Percentiles rank a stretch among this genome's conserved stretches.
phyloP scores from a whole-genome alignment of 23 tunicate genomes.

The Botrylloides violaceus region DNA sequence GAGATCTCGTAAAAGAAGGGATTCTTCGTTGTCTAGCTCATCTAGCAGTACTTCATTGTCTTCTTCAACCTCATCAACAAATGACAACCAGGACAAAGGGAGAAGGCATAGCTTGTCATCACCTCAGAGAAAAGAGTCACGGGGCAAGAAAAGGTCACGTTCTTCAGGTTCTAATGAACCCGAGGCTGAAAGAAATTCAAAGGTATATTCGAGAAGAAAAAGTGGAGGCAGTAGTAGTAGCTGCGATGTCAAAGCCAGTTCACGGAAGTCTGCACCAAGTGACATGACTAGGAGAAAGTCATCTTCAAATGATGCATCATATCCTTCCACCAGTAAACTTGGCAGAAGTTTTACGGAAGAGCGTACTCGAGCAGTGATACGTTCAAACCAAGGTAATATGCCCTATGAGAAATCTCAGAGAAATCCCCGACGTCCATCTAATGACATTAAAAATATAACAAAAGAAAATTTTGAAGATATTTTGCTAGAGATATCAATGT shows the following conservation, averaged over 20 bases:
- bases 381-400: background rate
- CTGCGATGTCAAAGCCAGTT: background rate
- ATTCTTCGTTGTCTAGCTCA: background rate
- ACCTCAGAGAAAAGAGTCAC: background rate
- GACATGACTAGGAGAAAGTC: background rate
- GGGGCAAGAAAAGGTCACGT: background rate
- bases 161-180: background rate
- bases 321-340: background rate
- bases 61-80: too few species aligned
- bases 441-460: constrained; percentile 36
- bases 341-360: background rate
- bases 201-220: background rate
- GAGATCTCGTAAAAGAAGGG: background rate
- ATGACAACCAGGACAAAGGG: background rate
- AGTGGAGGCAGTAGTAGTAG: background rate
- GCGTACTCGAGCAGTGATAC: background rate
- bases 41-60: constrained; percentile 3
- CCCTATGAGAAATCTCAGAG: background rate
- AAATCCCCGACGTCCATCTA: background rate
- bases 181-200: background rate
- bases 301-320: background rate
- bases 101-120: background rate
- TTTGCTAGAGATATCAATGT: constrained; percentile 46
- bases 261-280: background rate
- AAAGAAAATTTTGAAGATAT: constrained; percentile 63